Percentiles rank a stretch among this genome's conserved stretches.
Evolutionary conservation across 2,113 vertebrate species (phyloP).

Genomic region (Anseranas semipalmata): DNA sequence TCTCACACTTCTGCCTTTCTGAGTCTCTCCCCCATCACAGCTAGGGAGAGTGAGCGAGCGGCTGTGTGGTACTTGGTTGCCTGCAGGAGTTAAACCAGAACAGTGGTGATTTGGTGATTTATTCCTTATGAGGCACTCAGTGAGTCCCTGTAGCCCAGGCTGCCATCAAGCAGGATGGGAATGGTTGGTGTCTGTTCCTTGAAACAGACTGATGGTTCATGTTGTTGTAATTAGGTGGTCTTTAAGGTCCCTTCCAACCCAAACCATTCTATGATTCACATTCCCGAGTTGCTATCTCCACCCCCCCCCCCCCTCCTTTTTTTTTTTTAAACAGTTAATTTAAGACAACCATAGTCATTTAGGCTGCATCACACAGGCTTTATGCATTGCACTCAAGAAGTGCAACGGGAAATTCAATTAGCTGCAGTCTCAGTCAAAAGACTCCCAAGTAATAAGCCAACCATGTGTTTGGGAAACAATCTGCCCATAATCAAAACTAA

Average conservation of each 20-base stretch:
- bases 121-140: background rate
- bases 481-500: background rate
- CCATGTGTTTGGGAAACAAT: background rate
- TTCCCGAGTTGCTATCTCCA: too few species aligned
- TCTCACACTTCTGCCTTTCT: too few species aligned
- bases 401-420: background rate
- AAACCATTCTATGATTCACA: too few species aligned
- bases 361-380: background rate
- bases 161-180: background rate
- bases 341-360: background rate
- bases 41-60: too few species aligned
- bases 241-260: too few species aligned
- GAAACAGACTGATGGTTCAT: background rate
- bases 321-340: background rate
- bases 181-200: background rate
- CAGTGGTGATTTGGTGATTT: too few species aligned
- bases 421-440: background rate
- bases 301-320: background rate
- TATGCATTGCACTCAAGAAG: background rate
- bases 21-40: too few species aligned
- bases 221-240: too few species aligned
- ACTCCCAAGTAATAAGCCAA: background rate
- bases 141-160: background rate
- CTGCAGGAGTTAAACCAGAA: too few species aligned
- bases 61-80: too few species aligned